phyloP scores from a whole-genome alignment of 2,888 invertebrate genomes.

The Ophion slaviceki region DNA sequence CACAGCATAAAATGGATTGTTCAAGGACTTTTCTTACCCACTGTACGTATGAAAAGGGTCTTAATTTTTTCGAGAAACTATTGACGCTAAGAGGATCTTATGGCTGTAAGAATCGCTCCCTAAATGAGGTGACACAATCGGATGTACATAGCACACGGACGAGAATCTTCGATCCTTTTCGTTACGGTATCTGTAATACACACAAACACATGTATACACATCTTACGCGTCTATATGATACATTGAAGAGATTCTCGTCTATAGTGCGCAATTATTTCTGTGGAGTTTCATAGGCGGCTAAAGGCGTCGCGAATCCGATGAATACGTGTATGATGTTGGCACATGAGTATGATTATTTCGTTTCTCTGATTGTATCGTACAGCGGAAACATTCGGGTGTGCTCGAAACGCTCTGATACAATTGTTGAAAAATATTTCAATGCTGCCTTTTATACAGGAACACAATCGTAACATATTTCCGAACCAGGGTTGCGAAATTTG shows the following conservation, averaged over 20 bases:
- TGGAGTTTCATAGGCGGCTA: background rate
- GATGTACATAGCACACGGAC: background rate
- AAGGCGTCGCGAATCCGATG: conserved; percentile 3
- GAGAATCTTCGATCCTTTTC: background rate
- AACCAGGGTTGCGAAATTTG: too few species aligned
- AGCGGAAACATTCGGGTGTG: background rate
- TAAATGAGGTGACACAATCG: conserved; percentile 34
- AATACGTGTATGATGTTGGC: background rate
- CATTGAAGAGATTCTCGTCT: conserved; percentile 14
- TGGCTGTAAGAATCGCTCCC: conserved; percentile 25
- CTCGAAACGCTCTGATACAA: background rate
- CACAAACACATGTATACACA: background rate
- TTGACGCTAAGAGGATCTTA: background rate
- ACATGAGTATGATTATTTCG: background rate
- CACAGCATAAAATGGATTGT: background rate
- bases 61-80: background rate
- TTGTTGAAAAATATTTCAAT: background rate
- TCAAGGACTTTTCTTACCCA: background rate
- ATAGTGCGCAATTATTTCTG: background rate
- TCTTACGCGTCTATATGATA: background rate
- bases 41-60: background rate
- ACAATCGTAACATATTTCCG: background rate
- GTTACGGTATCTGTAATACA: background rate
- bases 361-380: background rate
- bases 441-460: background rate